A percentile compares a stretch with the other conserved stretches of the same genome.
Conservation (phyloP, 2,888 invertebrate genomes). For the Syrista parreyssii region DNA sequence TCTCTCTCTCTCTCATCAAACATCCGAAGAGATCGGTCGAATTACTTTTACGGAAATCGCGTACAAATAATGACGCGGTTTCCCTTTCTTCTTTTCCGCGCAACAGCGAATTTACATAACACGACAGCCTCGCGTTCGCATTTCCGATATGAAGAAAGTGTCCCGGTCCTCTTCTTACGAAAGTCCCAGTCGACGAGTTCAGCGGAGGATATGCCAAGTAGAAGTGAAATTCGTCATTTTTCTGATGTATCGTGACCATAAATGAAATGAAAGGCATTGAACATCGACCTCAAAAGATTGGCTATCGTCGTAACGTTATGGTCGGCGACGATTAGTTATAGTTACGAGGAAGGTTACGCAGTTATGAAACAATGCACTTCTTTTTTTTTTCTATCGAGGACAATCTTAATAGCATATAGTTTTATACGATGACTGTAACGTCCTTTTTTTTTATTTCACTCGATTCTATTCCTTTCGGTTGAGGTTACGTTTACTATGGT, state of each 20-base stretch:
- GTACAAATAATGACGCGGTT: background rate
- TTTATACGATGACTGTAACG: background rate
- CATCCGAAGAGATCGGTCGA: background rate
- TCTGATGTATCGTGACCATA: background rate
- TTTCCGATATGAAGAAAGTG: background rate
- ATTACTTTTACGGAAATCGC: background rate
- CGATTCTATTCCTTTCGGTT: background rate
- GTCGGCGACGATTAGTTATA: background rate
- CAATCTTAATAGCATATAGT: background rate
- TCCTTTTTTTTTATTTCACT: background rate
- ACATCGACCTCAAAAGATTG: background rate
- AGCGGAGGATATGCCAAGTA: background rate
- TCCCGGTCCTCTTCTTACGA: background rate
- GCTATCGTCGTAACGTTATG: background rate
- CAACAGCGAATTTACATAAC: background rate
- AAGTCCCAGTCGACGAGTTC: background rate
- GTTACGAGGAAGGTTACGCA: background rate
- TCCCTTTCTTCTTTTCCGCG: background rate
- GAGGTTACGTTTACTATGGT: background rate
- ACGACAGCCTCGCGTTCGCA: background rate
- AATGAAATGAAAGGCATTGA: background rate
- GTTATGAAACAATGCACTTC: background rate
- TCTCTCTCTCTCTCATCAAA: background rate
- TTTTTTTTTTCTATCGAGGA: background rate
- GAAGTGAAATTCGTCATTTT: background rate